A percentile compares a stretch with the other conserved stretches of the same genome.
phyloP scores from a whole-genome alignment of 2,113 vertebrate genomes.

The Naja naja region DNA sequence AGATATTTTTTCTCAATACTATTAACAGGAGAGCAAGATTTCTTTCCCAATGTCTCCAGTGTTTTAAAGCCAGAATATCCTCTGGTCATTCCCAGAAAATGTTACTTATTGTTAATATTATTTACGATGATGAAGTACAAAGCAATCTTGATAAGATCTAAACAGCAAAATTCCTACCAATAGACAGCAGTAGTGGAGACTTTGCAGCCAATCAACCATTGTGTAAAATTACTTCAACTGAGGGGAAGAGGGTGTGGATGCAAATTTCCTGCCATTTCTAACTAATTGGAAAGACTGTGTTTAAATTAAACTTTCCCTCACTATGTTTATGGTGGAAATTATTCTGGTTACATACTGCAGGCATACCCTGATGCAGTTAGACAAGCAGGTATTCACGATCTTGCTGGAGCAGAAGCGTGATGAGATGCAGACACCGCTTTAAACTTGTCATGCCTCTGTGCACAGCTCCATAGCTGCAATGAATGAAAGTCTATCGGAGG shows the following conservation, averaged over 20 bases:
- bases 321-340: slow-evolving; percentile 19
- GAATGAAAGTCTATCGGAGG: slow-evolving; percentile 45
- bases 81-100: slow-evolving; percentile 19
- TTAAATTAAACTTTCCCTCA: slow-evolving; percentile 29
- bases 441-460: slow-evolving; percentile 58
- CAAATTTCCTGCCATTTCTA: slow-evolving; percentile 35
- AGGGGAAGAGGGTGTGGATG: slow-evolving; percentile 7
- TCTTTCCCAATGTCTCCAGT: slow-evolving; percentile 3
- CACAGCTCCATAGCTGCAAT: slow-evolving; percentile 45
- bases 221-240: slow-evolving; percentile 20
- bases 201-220: background rate
- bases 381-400: slow-evolving; percentile 55
- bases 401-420: slow-evolving; percentile 59
- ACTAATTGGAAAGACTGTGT: slow-evolving; percentile 16
- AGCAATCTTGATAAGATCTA: slow-evolving; percentile 1
- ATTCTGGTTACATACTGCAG: slow-evolving; percentile 28
- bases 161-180: slow-evolving; percentile 2
- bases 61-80: slow-evolving; percentile 30
- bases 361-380: slow-evolving; percentile 20
- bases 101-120: background rate
- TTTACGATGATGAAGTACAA: background rate
- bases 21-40: background rate
- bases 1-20: slow-evolving; percentile 9
- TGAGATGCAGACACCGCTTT: slow-evolving; percentile 58
- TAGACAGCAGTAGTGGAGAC: background rate